Percentiles rank a stretch among this genome's conserved stretches.
phyloP scores from a whole-genome alignment of 2,888 invertebrate species.

The Parnassius smintheus region DNA sequence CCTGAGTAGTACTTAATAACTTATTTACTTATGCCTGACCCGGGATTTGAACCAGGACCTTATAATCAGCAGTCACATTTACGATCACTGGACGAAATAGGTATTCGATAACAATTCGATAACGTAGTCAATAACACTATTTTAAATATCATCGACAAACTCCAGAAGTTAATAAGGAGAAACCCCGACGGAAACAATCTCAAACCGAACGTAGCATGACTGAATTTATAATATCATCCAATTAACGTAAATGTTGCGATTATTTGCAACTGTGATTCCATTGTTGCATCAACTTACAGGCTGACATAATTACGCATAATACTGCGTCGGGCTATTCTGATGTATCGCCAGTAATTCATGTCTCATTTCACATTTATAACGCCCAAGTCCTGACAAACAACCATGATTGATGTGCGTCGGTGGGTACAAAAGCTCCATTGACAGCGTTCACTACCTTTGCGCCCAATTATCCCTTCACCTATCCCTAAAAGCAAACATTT shows the following conservation, averaged over 20 bases:
- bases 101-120: no score
- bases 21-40: no score
- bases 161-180: no score
- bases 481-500: constrained; percentile 45
- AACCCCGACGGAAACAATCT: constrained; percentile 3
- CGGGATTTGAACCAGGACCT: no score
- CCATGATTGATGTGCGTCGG: constrained; percentile 68
- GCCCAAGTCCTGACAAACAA: constrained; percentile 53
- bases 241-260: constrained; percentile 22
- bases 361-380: constrained; percentile 66
- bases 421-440: constrained; percentile 62
- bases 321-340: constrained; percentile 51
- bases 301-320: constrained; percentile 65
- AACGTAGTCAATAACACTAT: no score
- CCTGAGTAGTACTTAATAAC: no score
- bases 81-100: no score
- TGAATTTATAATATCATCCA: constrained; percentile 23
- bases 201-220: constrained; percentile 4
- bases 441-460: constrained; percentile 47
- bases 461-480: constrained; percentile 62
- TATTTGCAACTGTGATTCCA: constrained; percentile 45
- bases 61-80: no score
- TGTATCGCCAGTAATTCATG: constrained; percentile 63
- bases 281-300: constrained; percentile 53
- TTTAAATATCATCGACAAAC: no score